Evolutionary conservation across 2,888 invertebrate species (phyloP).

Genomic region (Caenorhabditis imperialis): DNA sequence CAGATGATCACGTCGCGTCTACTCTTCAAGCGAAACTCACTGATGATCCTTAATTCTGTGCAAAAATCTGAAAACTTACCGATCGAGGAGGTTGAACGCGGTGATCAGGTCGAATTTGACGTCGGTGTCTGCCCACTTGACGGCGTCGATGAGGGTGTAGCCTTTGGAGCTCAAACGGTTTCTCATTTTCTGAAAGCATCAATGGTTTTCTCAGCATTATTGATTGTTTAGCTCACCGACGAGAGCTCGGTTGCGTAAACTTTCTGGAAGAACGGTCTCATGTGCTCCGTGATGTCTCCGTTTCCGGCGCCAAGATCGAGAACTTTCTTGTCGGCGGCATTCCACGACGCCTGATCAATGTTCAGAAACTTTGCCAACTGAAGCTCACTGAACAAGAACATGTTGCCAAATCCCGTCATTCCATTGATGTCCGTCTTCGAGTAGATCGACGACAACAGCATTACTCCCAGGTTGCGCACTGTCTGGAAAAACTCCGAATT

Average conservation of each 20-base stretch:
- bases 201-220: neutral
- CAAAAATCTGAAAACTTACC: constrained; percentile 79
- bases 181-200: constrained; percentile 83
- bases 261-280: constrained; percentile 84
- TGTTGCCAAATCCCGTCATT: constrained; percentile 85
- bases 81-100: constrained; percentile 93
- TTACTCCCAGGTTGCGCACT: constrained; percentile 89
- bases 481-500: constrained; percentile 83
- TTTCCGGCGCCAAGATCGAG: constrained; percentile 96
- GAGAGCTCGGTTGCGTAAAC: constrained; percentile 94
- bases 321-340: constrained; percentile 66
- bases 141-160: constrained; percentile 83
- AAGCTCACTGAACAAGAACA: constrained; percentile 92
- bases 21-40: too few species aligned
- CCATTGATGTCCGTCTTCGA: constrained; percentile 96
- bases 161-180: constrained; percentile 86
- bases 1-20: too few species aligned
- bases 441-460: constrained; percentile 91
- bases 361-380: constrained; percentile 85
- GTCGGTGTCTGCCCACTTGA: constrained; percentile 65
- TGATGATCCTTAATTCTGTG: too few species aligned
- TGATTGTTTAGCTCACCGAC: constrained; percentile 74
- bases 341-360: constrained; percentile 55
- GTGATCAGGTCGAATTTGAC: constrained; percentile 84
- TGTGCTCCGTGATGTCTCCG: constrained; percentile 89